These are phyloP conservation scores for Trichosurus vulpecula DNA, from an alignment of 2,797 vertebrate species.

Conservation along the genomic window DNA sequence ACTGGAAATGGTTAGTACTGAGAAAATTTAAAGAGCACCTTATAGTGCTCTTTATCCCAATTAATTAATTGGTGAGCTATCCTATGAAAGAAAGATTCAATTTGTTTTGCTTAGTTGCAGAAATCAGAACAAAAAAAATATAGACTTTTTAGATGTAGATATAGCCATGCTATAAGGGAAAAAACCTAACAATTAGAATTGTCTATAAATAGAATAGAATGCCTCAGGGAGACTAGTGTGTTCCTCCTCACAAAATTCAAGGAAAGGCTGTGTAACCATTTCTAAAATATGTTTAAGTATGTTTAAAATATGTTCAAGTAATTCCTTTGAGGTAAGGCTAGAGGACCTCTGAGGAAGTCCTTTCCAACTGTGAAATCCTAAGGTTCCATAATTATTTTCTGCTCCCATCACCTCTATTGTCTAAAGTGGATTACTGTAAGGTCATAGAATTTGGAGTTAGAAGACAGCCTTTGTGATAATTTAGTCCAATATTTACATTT, in stretches of 20 bases:
- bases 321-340: neutral
- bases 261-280: neutral
- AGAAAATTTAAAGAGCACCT: neutral
- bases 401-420: neutral
- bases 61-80: neutral
- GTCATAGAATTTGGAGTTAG: neutral
- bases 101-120: neutral
- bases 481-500: neutral
- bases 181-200: neutral
- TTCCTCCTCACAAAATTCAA: neutral
- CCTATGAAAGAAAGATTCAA: neutral
- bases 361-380: neutral
- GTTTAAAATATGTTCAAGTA: too few relatives aligned
- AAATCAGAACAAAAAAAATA: neutral
- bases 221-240: neutral
- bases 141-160: neutral
- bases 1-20: neutral
- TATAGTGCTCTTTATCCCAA: neutral
- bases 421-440: neutral
- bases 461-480: neutral
- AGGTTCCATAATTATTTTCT: neutral
- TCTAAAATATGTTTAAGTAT: neutral
- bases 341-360: neutral
- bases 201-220: neutral
- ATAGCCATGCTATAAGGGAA: neutral